Base-by-base conservation (phyloP, 2,797 vertebrate genomes). In the Poecilia velifera region DNA sequence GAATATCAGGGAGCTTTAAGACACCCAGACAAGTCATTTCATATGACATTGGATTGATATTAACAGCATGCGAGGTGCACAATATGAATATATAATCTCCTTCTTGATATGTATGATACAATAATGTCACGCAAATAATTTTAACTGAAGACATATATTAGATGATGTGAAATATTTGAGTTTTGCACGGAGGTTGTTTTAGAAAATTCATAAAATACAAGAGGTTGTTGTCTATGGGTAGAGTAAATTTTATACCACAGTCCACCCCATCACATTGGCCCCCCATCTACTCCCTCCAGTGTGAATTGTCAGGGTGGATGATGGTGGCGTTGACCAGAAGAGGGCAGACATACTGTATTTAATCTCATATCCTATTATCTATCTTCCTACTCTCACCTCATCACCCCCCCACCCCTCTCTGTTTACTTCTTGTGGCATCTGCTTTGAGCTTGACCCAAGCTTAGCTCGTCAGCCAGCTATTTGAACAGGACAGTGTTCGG, bases 341-440 rank as follows among this genome's bases (percentile, higher is more conserved):
- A 96, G 96, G 96, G 96, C 96, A 97, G 96, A 91, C 95, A 96
- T 95, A 96, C 94, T 95, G 93, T 96, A 95, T 95, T 96, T 94
- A 94, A 95, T 93, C 90, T 92, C 88, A 87, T 91, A 89, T 94
- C 77, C 88, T 39, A 82, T 93, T 82, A 92, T 90, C 90, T 49
- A 84, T 92, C 70, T 83, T 81, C 71, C 34, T 59, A 62, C 55
- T 46, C 49, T 75, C 45, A 34, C 73, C 76, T 57, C 53, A 45
- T 53, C 49, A 20, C 41, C 72, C 73, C 64, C 28, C 76, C 41
- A 49, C 73, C 64, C 28, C 76, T 72, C 53, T 22, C 39, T 9
- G 39, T 45, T 43, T 79, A 78, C 66, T 59, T 46, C 47, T 76
- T 84, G 45, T 76, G 57, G 43, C 64, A 51, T 83, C 66, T 81